Evolutionary conservation across 2,113 vertebrate genomes (phyloP), one percentile per base, ranked within the genome.

Genomic region (Nansenia antarctica): DNA sequence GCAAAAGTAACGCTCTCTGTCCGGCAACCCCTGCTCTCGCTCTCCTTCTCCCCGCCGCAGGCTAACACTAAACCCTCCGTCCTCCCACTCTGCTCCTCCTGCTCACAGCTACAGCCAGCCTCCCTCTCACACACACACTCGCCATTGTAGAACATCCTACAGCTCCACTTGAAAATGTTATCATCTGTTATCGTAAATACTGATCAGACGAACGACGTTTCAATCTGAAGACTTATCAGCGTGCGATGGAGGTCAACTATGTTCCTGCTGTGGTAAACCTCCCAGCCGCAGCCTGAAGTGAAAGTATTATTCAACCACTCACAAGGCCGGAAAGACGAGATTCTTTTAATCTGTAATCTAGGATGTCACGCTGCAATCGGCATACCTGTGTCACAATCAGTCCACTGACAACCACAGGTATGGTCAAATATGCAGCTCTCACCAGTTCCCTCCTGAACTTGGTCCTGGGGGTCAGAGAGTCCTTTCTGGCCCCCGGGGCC

Each of bases 401-500:
- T 22, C 18, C n/a, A 49, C 15, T 49, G 9, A 8, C 2, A 14
- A 49, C 20, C 20, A 49, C 37, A 6, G 1, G 14, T 32, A 34
- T 27, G 7, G 9, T n/a, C 18, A 62, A n/a, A 67, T 3, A 20
- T 4, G n/a, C 4, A 11, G 9, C 11, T 66, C 85, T 86, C 82
- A 92, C 88, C 85, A 85, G 76, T 62, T 88, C 76, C 53, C 57
- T 87, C 37, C 84, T 87, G 49, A 90, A 86, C 65, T 82, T 89
- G 75, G 62, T 82, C 55, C 30, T 49, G 3, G 66, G 35, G n/a
- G 42, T 47, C 15, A 67, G 9, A 1, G 58, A 37, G 31, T 88
- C 76, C 57, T 63, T 86, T 65, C 69, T 87, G 57, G 64, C 63
- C n/a, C 37, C 34, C n/a, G 35, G n/a, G 8, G 12, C 18, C 27